Evolutionary conservation across 2,113 vertebrate species (phyloP).

Genomic region (Helogale parvula): DNA sequence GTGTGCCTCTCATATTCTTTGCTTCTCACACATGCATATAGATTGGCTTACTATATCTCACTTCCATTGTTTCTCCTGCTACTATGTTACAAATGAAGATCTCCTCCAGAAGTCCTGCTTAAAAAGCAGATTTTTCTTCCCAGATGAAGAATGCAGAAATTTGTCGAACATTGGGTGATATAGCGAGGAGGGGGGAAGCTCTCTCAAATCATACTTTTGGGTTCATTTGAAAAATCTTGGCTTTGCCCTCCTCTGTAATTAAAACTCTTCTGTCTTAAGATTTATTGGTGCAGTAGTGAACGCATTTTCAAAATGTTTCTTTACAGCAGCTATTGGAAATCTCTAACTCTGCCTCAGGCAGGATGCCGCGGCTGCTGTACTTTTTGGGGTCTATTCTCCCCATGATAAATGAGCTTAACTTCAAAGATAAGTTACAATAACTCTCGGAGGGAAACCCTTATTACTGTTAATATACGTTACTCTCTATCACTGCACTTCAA

Average conservation of each 20-base stretch:
- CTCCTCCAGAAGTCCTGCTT: conserved; percentile 31
- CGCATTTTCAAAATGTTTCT: conserved; percentile 72
- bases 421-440: conserved; percentile 77
- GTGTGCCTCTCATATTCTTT: neutral
- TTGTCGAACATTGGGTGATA: neutral
- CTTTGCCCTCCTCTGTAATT: conserved; percentile 80
- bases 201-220: conserved; percentile 58
- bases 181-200: neutral
- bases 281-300: conserved; percentile 69
- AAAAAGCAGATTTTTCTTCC: conserved; percentile 46
- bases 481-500: conserved; percentile 54
- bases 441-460: conserved; percentile 63
- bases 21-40: neutral
- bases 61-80: conserved; percentile 32
- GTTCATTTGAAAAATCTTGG: conserved; percentile 72
- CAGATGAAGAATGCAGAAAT: conserved; percentile 34
- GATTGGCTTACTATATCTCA: conserved; percentile 45
- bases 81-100: neutral
- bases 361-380: conserved; percentile 14
- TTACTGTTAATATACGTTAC: conserved; percentile 63
- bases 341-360: conserved; percentile 65
- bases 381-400: conserved; percentile 67
- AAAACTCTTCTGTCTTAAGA: conserved; percentile 81
- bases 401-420: conserved; percentile 79
- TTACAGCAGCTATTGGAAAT: conserved; percentile 73